Conservation (phyloP, 2,888 invertebrate species). For the Epinotia nisella region DNA sequence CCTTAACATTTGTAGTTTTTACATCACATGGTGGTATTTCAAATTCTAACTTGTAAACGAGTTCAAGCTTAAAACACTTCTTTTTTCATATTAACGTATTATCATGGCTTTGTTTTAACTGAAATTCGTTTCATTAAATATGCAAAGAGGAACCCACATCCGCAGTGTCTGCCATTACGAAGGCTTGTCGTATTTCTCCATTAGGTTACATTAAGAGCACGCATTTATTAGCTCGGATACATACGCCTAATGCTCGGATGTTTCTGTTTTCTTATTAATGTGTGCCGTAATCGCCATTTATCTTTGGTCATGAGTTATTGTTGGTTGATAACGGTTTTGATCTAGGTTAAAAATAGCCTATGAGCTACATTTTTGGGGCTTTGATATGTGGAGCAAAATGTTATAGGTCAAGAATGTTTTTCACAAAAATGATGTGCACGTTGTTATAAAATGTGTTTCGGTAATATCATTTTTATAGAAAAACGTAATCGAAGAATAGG, state of each 20-base stretch:
- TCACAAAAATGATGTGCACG: neutral
- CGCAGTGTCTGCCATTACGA: slow-evolving; percentile 20
- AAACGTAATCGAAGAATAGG: no score
- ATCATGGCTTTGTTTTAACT: slow-evolving; percentile 15
- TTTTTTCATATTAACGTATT: slow-evolving; percentile 24
- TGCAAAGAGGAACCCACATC: slow-evolving; percentile 35
- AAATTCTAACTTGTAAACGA: neutral
- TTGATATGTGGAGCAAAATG: neutral
- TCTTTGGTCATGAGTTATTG: slow-evolving; percentile 19
- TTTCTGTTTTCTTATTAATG: slow-evolving; percentile 39
- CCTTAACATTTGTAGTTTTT: neutral
- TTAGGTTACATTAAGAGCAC: slow-evolving; percentile 42
- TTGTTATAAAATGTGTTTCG: no score
- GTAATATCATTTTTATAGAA: no score
- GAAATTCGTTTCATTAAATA: slow-evolving; percentile 35
- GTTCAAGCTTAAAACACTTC: slow-evolving; percentile 3
- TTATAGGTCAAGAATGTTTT: neutral
- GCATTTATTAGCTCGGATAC: slow-evolving; percentile 41
- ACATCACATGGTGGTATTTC: no score
- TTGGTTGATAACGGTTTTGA: slow-evolving; percentile 15
- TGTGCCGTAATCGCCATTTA: slow-evolving; percentile 31
- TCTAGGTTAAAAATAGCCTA: slow-evolving; percentile 9
- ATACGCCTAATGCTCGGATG: slow-evolving; percentile 38
- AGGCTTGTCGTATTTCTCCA: slow-evolving; percentile 35
- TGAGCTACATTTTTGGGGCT: neutral